Base-by-base conservation (phyloP, 2,888 invertebrate species). In the Polyploca ridens region DNA sequence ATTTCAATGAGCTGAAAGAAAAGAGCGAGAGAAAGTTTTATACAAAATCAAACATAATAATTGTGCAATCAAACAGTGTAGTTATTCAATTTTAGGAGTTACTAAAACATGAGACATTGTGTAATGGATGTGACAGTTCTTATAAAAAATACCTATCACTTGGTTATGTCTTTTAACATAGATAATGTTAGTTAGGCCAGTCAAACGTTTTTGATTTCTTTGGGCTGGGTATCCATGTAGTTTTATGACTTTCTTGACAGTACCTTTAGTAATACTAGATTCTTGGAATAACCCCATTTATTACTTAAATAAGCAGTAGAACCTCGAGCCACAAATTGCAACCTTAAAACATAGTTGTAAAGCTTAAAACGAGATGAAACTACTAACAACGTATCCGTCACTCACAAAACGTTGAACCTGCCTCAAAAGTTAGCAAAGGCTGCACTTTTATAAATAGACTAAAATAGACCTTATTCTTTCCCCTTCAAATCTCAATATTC, bases 401-500 rank as follows among this genome's bases (percentile, higher is more conserved):
- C 58, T 58, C 59, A 63, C 63, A 67, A 69, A 66, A 58, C 66
- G 61, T 64, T 63, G 64, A 71, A 66, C 67, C 67, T 64, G 65
- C 59, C 66, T 66, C 58, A 63, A 68, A 69, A 67, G 62, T 63
- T 67, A 63, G 33, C 49, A 54, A 64, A 65, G 14, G 62, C 63
- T 60, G 57, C 64, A 41, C 60, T 49, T 49, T 49, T 1, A 16
- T 49, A 16, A 16, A 49, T n/a, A 63, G 65, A 65, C 54, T 14
- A 72, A 75, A 71, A 60, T 68, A 63, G 69, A 68, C 68, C 71
- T 68, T 71, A 72, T 33, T 46, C 1, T 5, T 10, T 49, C 38
- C 33, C 58, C 58, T 59, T 67, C 73, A 78, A 11, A 70, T 69
- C 65, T 69, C 65, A 74, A 71, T 66, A 68, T 76, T 68, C 74